phyloP scores from a whole-genome alignment of 2,797 vertebrate species.

The Spea hammondii region DNA sequence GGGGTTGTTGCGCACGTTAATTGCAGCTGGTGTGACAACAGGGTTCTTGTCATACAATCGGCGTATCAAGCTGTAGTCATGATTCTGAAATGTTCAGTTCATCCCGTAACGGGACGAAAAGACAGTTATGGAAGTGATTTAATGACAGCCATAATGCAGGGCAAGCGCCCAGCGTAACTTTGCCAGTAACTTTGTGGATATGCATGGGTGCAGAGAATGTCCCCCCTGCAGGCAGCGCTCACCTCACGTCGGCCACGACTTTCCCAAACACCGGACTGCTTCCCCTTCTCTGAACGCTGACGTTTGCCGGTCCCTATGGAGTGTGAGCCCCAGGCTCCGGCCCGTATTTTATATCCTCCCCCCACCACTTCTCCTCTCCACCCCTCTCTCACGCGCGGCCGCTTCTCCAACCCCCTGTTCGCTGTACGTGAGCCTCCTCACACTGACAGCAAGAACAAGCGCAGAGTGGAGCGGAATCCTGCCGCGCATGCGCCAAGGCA shows the following conservation, averaged over 20 bases:
- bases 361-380: slow-evolving; percentile 11
- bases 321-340: slow-evolving; percentile 31
- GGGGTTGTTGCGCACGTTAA: too few species aligned
- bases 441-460: background rate
- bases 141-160: too few species aligned
- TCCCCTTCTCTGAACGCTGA: background rate
- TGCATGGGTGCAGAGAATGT: too few species aligned
- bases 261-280: background rate
- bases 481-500: slow-evolving; percentile 6
- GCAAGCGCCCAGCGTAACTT: too few species aligned
- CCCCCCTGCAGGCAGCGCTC: background rate
- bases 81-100: too few species aligned
- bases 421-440: slow-evolving; percentile 44
- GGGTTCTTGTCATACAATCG: too few species aligned
- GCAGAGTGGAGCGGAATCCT: background rate
- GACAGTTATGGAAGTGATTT: too few species aligned
- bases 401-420: background rate
- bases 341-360: slow-evolving; percentile 29
- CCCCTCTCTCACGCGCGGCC: background rate
- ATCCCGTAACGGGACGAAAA: too few species aligned
- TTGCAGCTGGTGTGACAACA: too few species aligned
- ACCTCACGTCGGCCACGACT: background rate
- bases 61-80: too few species aligned
- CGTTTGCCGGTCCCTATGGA: slow-evolving; percentile 4
- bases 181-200: too few species aligned